phyloP scores from a whole-genome alignment of 2,888 invertebrate genomes.

The Lydus trimaculatus region DNA sequence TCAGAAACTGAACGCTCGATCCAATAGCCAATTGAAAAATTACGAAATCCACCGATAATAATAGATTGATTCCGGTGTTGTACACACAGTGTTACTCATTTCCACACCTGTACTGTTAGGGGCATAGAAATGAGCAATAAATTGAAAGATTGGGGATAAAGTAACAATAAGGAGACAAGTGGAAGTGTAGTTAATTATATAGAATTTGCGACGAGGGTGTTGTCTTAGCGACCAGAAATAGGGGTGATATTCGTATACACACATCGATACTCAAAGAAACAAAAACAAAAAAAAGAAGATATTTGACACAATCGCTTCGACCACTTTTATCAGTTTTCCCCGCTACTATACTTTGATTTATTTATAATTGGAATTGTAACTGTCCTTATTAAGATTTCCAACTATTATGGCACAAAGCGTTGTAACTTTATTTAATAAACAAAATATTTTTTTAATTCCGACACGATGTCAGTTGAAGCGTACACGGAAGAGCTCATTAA shows the following conservation, averaged over 20 bases:
- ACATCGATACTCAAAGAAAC: neutral
- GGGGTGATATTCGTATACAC: neutral
- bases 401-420: neutral
- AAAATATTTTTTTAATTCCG: conserved; percentile 5
- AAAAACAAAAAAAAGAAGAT: too few species aligned
- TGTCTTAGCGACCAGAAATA: conserved; percentile 39
- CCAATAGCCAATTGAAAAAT: too few species aligned
- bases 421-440: neutral
- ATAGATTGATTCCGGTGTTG: neutral
- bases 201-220: conserved; percentile 37
- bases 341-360: too few species aligned
- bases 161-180: conserved; percentile 41
- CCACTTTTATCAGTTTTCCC: neutral
- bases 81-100: neutral
- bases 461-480: conserved; percentile 10
- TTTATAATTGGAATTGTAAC: neutral
- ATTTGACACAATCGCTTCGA: neutral
- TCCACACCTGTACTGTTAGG: conserved; percentile 3
- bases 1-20: too few species aligned
- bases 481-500: conserved; percentile 19
- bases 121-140: conserved; percentile 41
- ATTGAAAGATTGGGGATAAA: conserved; percentile 38
- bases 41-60: neutral
- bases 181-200: conserved; percentile 43
- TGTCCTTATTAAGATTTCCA: neutral